Conservation (phyloP, 2,797 vertebrate species). For the Betta splendens region DNA sequence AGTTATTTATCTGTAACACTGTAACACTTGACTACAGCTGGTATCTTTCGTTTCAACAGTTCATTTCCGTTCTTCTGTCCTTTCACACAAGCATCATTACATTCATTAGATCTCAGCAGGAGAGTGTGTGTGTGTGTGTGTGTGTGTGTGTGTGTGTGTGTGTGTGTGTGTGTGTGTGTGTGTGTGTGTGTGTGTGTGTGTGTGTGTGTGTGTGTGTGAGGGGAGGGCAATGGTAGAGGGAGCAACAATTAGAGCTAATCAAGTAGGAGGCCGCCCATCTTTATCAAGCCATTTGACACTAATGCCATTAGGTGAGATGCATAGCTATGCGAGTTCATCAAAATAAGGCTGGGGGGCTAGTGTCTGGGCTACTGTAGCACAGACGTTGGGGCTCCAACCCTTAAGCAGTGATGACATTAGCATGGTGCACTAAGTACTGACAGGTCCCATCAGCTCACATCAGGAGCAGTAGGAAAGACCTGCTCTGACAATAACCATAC, state of each 20-base stretch:
- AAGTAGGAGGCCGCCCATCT: constrained; percentile 66
- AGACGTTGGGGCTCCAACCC: constrained; percentile 56
- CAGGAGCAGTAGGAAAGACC: constrained; percentile 53
- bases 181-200: constrained; percentile 33
- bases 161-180: constrained; percentile 35
- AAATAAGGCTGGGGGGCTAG: constrained; percentile 65
- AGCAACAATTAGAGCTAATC: constrained; percentile 67
- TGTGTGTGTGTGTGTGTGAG: constrained; percentile 34
- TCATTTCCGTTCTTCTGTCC: constrained; percentile 35
- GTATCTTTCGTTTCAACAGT: constrained; percentile 24
- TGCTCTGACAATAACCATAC: constrained; percentile 62
- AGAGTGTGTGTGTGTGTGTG: constrained; percentile 43
- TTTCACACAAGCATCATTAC: constrained; percentile 54
- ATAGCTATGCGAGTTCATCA: constrained; percentile 77
- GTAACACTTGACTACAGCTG: constrained; percentile 60
- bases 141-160: constrained; percentile 7
- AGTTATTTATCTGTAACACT: constrained; percentile 65
- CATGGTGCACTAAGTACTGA: constrained; percentile 66
- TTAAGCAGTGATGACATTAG: constrained; percentile 73
- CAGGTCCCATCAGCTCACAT: constrained; percentile 79
- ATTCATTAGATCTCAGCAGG: constrained; percentile 61
- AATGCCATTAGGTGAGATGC: constrained; percentile 79
- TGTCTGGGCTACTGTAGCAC: constrained; percentile 69
- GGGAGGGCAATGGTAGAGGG: constrained; percentile 1
- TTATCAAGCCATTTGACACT: constrained; percentile 78